Percentiles rank a stretch among this genome's conserved stretches.
These are phyloP conservation scores for Drosophila ercepeae DNA, from an alignment of 1,140 invertebrate genomes.

Conservation along the genomic window DNA sequence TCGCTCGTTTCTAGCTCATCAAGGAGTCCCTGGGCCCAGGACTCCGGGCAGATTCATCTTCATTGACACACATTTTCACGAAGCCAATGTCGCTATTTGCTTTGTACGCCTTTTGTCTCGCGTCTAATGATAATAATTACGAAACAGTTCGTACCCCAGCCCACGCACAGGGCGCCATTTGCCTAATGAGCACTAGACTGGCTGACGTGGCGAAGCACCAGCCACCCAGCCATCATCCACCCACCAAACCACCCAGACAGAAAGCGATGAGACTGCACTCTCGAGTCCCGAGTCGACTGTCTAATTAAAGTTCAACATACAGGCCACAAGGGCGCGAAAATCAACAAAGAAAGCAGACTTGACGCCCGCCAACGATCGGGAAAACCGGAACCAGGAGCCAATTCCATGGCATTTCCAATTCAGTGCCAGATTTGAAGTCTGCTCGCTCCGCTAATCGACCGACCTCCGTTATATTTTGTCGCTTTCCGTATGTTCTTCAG, in stretches of 20 bases:
- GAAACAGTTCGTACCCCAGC: constrained; percentile 25
- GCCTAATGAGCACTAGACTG: constrained; percentile 58
- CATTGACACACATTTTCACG: constrained; percentile 59
- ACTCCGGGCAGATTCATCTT: constrained; percentile 35
- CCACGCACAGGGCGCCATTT: constrained; percentile 26
- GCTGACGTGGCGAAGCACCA: no score
- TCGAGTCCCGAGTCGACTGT: constrained; percentile 17
- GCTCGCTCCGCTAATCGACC: neutral
- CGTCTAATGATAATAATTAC: constrained; percentile 73
- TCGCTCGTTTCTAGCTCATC: neutral
- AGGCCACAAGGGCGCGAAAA: neutral
- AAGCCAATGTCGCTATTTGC: constrained; percentile 66
- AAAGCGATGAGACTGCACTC: constrained; percentile 11
- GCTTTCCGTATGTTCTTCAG: neutral
- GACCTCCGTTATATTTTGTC: neutral
- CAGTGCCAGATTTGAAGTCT: constrained; percentile 12
- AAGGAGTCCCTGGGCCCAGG: constrained; percentile 3
- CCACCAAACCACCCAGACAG: neutral
- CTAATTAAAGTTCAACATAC: constrained; percentile 57
- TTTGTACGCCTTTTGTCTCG: constrained; percentile 46
- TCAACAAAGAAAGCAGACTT: constrained; percentile 16
- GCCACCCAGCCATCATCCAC: neutral
- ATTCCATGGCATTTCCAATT: neutral
- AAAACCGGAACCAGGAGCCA: neutral
- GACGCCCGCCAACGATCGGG: constrained; percentile 4